Base-by-base conservation (phyloP, 1,140 invertebrate species). In the Idris sp. region DNA sequence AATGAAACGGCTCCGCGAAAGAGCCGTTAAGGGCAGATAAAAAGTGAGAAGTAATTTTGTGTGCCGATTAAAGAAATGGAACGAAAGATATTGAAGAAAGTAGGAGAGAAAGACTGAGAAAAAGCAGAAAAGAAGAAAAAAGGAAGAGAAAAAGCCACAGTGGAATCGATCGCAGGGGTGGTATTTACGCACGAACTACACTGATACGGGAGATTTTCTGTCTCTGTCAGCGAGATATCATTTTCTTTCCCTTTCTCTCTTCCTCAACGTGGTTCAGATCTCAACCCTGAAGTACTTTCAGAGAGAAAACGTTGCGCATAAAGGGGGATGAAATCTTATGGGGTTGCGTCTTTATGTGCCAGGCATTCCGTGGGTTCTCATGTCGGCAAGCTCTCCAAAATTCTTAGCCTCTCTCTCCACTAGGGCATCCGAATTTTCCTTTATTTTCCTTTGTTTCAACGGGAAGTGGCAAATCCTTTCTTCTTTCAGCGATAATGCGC, bases 281-380 rank as follows among this genome's bases (percentile, higher is more conserved):
- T n/a, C n/a, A n/a, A n/a, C n/a, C n/a, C 74, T 72, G 54, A 77
- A 74, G 74, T 75, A 61, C 78, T 77, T 79, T 74, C 22, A 36
- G 74, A 77, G 56, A 77, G 75, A 65, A 76, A 84, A 82, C 79
- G 73, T 74, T 79, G 68, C 65, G 72, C 74, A 77, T 81, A 79
- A 83, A 84, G 76, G 80, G 82, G 78, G 77, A 84, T 82, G 73
- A 81, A 86, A 79, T 84, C 81, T 84, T 85, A 81, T 80, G 78
- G 79, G 81, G 80, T 84, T 79, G 73, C 77, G 74, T 78, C 69
- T 80, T 77, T 81, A 71, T 80, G 73, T 79, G 77, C 80, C n/a
- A 79, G 83, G 82, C 84, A 85, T 84, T 85, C 81, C 82, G 80
- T 79, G 79, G 79, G 78, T 82, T 83, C 77, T 81, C 78, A 79